phyloP scores from a whole-genome alignment of 2,797 vertebrate genomes.

The Simalia tracyae region DNA sequence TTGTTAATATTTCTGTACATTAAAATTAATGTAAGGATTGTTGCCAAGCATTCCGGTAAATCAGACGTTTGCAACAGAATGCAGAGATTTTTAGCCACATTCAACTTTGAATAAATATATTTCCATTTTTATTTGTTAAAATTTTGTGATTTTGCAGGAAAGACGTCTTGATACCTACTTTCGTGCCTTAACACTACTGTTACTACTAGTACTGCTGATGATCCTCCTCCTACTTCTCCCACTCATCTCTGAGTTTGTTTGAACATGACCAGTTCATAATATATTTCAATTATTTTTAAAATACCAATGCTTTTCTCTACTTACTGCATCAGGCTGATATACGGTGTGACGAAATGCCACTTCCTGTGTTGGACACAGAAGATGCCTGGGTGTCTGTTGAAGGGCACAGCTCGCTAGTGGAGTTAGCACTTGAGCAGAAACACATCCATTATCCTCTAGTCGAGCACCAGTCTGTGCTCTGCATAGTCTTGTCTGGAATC shows the following conservation, averaged over 20 bases:
- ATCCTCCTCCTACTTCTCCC: not conserved
- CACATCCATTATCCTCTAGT: constrained; percentile 91
- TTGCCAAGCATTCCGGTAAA: not conserved
- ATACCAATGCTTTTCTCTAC: not conserved
- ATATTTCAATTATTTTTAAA: not conserved
- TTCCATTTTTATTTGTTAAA: not conserved
- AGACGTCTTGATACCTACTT: not conserved
- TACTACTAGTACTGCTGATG: not conserved
- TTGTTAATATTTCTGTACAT: not conserved
- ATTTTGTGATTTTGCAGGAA: not conserved
- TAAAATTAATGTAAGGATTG: not conserved
- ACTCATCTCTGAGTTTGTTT: not conserved
- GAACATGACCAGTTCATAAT: not conserved
- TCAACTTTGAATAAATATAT: not conserved
- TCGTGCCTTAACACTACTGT: not conserved
- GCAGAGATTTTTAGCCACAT: not conserved
- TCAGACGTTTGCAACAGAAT: not conserved
- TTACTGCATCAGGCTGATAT: constrained; percentile 82
- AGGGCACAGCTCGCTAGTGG: constrained; percentile 89
- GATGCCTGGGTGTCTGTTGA: constrained; percentile 86
- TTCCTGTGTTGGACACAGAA: constrained; percentile 84
- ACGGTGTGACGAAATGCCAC: constrained; percentile 81
- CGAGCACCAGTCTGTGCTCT: constrained; percentile 91
- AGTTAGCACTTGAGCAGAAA: constrained; percentile 93
- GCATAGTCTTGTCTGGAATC: constrained; percentile 80